Evolutionary conservation across 2,113 vertebrate genomes (phyloP).

Genomic region (Sinocyclocheilus maitianheensis): DNA sequence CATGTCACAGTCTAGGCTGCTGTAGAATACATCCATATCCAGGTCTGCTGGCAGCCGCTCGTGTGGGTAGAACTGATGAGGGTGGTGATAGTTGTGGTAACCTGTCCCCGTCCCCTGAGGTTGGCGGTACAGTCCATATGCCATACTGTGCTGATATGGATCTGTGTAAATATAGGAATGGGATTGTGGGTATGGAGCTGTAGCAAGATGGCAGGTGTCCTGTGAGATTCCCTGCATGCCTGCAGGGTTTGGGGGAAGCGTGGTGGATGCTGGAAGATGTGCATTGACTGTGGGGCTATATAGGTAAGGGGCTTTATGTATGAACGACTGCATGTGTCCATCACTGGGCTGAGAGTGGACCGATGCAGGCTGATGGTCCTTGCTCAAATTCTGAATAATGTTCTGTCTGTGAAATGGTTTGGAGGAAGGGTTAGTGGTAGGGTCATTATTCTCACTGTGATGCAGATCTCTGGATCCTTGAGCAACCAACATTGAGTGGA

Average conservation of each 20-base stretch:
- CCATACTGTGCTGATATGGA: constrained; percentile 83
- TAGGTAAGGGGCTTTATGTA: constrained; percentile 79
- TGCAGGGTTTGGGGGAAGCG: constrained; percentile 91
- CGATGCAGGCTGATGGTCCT: constrained; percentile 63
- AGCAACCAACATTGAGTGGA: constrained; percentile 71
- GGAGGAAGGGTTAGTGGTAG: constrained; percentile 52
- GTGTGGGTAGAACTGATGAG: constrained; percentile 77
- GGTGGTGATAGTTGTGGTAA: constrained; percentile 75
- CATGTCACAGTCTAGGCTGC: constrained; percentile 96
- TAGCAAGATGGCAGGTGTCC: constrained; percentile 86
- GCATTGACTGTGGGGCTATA: constrained; percentile 84
- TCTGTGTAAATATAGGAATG: constrained; percentile 83
- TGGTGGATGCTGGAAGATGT: constrained; percentile 86
- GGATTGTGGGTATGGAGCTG: constrained; percentile 81
- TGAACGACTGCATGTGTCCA: constrained; percentile 79
- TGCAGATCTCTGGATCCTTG: constrained; percentile 66
- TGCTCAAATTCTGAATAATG: constrained; percentile 63
- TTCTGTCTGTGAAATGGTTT: constrained; percentile 62
- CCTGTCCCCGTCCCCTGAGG: constrained; percentile 67
- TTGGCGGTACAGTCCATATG: constrained; percentile 84
- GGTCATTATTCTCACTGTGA: constrained; percentile 67
- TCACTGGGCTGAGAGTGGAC: constrained; percentile 77
- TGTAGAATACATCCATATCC: constrained; percentile 98
- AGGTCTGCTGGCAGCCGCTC: constrained; percentile 96
- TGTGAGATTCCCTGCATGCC: constrained; percentile 92